Evolutionary conservation across 2,113 vertebrate species (phyloP).

Genomic region (Polypterus bichir): DNA sequence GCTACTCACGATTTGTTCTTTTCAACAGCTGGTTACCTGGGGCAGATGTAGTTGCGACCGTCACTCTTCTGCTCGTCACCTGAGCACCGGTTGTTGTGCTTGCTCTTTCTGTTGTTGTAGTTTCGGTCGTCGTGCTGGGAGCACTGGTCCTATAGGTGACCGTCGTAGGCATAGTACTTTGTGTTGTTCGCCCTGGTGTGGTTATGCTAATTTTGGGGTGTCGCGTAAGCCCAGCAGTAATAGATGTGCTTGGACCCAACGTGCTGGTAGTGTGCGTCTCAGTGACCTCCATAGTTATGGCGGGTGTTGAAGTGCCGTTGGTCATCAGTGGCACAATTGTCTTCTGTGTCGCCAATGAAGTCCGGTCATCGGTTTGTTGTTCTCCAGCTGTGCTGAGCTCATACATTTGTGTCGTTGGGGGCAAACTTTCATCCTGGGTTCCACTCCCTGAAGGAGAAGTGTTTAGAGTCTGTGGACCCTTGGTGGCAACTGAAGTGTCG

Average conservation of each 20-base stretch:
- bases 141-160: conserved; percentile 22
- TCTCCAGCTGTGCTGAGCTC: background rate
- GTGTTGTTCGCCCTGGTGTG: background rate
- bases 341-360: background rate
- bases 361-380: conserved; percentile 8
- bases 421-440: conserved; percentile 1
- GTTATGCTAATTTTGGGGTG: conserved; percentile 13
- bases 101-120: conserved; percentile 12
- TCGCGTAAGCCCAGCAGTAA: too few species aligned
- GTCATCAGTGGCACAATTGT: rapidly evolving
- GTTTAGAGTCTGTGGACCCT: too few species aligned
- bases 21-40: conserved; percentile 30
- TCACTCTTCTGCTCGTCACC: background rate
- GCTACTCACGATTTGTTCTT: too few species aligned
- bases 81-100: conserved; percentile 13
- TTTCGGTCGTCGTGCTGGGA: conserved; percentile 20
- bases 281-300: too few species aligned
- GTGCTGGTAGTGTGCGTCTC: too few species aligned
- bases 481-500: too few species aligned
- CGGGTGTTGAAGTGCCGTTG: conserved; percentile 14
- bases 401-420: background rate
- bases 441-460: too few species aligned
- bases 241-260: too few species aligned
- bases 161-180: conserved; percentile 4
- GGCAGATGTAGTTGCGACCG: background rate